Base-by-base conservation (phyloP, 1,140 invertebrate species). In the Brachionus paranguensis region DNA sequence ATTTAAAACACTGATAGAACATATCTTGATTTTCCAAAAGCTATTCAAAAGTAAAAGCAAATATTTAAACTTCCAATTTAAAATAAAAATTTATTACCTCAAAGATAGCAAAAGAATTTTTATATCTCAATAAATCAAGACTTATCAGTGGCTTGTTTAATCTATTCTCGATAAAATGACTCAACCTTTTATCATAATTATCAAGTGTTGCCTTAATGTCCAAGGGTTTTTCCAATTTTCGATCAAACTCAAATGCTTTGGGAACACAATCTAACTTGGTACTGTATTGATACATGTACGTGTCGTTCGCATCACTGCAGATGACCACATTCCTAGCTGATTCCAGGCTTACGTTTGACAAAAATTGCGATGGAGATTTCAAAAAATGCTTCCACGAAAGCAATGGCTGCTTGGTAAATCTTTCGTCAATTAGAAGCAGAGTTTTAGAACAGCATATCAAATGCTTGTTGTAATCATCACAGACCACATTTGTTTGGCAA, bases 331-430 rank as follows among this genome's bases (percentile, higher is more conserved):
- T 81, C 17, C 53, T 60, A 29, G 33, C 53, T 33, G 53, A 29
- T 0, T 41, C 33, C 27, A 64, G 11, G 27, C n/a, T 45, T 41
- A 45, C 14, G 43, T 60, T 68, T 10, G 14, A 14, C 20, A 81
- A 20, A 43, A 81, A 81, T 20, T 45, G 29, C 3, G 53, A 6
- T 24, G 50, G 3, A 33, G 53, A 45, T 17, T 81, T 81, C 41
- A 81, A 33, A 64, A 64, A 64, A 47, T 81, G 78, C 12, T 60
- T 60, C 78, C 78, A 81, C n/a, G 53, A 60, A 12, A 81, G 43
- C 29, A 81, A 81, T 20, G 78, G 53, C 20, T 43, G 53, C 12
- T 81, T 81, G 12, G 78, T 17, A 41, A 43, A 81, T 60, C 78
- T 24, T 64, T 81, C 78, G 29, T 81, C 78, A 41, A 81, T 27